phyloP scores from a whole-genome alignment of 2,888 invertebrate species.

The Pammene fasciana region DNA sequence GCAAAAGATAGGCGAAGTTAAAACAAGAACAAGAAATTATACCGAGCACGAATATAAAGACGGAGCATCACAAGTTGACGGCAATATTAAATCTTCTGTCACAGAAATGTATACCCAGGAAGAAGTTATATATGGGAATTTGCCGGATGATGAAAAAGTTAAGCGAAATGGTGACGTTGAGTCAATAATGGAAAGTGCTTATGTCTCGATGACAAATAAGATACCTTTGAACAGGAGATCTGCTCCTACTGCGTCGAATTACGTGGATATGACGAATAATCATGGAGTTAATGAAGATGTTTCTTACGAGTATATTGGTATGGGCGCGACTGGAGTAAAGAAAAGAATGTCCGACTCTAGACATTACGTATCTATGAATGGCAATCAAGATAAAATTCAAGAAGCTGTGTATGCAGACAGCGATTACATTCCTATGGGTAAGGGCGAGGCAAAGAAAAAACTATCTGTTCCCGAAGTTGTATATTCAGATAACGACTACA shows the following conservation, averaged over 20 bases:
- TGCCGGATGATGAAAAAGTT: slow-evolving; percentile 59
- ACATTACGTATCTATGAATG: slow-evolving; percentile 10
- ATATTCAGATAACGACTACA: slow-evolving; percentile 1
- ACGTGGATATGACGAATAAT: slow-evolving; percentile 29
- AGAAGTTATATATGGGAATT: slow-evolving; percentile 45
- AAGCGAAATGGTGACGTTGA: slow-evolving; percentile 22
- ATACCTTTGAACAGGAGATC: slow-evolving; percentile 6
- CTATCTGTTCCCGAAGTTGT: slow-evolving; percentile 5
- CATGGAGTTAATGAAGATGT: not conserved
- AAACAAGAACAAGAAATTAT: slow-evolving; percentile 2
- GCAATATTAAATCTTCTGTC: not conserved
- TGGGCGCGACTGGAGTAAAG: slow-evolving; percentile 1
- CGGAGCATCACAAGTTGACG: slow-evolving; percentile 3
- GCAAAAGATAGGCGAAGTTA: slow-evolving; percentile 12
- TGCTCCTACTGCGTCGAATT: slow-evolving; percentile 34
- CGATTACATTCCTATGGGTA: slow-evolving; percentile 24
- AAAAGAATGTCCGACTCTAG: slow-evolving; percentile 13
- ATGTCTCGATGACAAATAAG: slow-evolving; percentile 5
- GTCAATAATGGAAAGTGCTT: slow-evolving; percentile 16
- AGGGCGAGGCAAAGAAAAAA: not conserved
- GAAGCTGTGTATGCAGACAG: slow-evolving; percentile 7
- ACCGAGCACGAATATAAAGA: not conserved
- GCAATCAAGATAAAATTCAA: not conserved
- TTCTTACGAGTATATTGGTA: slow-evolving; percentile 19
- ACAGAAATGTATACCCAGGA: too few species aligned